Evolutionary conservation across 2,888 invertebrate species (phyloP).

Genomic region (Pyrrhosoma nymphula): DNA sequence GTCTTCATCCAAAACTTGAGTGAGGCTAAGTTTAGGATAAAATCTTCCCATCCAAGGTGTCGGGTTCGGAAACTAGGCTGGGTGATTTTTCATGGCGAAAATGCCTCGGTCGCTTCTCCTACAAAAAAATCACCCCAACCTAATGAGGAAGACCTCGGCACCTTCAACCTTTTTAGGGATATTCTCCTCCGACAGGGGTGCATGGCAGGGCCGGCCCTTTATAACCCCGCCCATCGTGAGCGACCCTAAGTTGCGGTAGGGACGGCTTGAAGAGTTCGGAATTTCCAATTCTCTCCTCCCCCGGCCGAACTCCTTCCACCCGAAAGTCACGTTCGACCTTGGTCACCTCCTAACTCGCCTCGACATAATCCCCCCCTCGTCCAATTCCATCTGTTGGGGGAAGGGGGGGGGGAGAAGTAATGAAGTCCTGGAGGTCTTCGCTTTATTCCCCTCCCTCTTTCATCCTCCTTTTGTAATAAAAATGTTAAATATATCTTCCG

Average conservation of each 20-base stretch:
- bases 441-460: background rate
- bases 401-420: background rate
- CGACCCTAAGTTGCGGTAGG: background rate
- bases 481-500: constrained; percentile 11
- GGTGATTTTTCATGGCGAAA: too few species aligned
- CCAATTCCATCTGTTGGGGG: background rate
- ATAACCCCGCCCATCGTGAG: background rate
- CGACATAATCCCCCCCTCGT: background rate
- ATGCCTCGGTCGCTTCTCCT: too few species aligned
- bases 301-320: background rate
- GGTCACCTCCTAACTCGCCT: background rate
- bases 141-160: too few species aligned
- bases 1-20: too few species aligned
- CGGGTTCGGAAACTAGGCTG: too few species aligned
- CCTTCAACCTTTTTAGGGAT: too few species aligned
- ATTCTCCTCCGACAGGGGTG: background rate
- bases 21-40: too few species aligned
- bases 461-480: background rate
- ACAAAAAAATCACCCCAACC: too few species aligned
- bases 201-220: background rate
- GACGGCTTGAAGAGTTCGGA: background rate
- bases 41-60: too few species aligned
- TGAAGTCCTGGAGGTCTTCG: background rate
- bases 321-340: constrained; percentile 22
- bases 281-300: background rate